Percentiles rank a stretch among this genome's conserved stretches.
Conservation (phyloP, 2,888 invertebrate genomes). For the Pterobdella sp. region DNA sequence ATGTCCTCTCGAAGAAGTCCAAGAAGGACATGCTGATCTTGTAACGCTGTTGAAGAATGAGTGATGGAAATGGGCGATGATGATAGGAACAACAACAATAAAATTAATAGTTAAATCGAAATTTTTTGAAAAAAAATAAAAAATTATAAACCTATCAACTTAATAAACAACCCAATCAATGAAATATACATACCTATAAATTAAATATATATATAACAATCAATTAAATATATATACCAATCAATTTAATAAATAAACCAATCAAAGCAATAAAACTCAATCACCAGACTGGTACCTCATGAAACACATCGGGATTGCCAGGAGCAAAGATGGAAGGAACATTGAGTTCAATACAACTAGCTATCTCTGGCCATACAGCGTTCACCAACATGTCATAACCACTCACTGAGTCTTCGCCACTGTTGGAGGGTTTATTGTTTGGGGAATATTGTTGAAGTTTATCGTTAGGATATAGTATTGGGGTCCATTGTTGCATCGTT, state of each 20-base stretch:
- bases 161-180: no score
- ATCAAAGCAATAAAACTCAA: no score
- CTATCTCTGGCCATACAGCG: constrained; percentile 77
- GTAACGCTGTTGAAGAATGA: constrained; percentile 58
- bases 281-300: constrained; percentile 53
- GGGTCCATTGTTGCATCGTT: not conserved
- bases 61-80: not conserved
- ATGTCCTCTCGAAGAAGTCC: constrained; percentile 62
- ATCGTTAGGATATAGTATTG: not conserved
- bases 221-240: no score
- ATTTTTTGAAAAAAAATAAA: no score
- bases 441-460: not conserved
- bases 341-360: constrained; percentile 56
- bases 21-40: constrained; percentile 70
- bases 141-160: no score
- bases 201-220: no score
- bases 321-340: constrained; percentile 78
- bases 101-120: no score
- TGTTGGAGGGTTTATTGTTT: not conserved
- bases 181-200: no score
- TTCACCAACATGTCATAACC: constrained; percentile 72
- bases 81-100: no score
- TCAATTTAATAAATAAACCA: no score
- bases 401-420: constrained; percentile 51
- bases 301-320: constrained; percentile 81